Evolutionary conservation across 2,888 invertebrate species (phyloP).

Genomic region (Rotaria macrura): DNA sequence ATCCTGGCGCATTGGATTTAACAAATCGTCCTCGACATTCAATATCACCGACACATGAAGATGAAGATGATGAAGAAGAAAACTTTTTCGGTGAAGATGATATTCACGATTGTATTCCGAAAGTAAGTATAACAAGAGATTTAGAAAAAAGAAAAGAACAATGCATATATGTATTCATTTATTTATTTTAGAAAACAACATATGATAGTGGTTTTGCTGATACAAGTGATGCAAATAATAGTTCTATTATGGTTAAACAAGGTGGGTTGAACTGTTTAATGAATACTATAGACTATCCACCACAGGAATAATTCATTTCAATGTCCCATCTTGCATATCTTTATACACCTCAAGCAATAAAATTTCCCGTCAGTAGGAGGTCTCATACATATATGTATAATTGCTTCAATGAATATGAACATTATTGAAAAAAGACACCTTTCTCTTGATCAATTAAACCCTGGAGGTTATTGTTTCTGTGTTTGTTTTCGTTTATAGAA

Average conservation of each 20-base stretch:
- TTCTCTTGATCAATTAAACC: neutral
- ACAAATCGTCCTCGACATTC: neutral
- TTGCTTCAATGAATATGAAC: neutral
- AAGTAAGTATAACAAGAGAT: no score
- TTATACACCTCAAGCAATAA: conserved; percentile 2
- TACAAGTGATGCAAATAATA: neutral
- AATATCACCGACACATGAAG: neutral
- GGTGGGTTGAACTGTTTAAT: neutral
- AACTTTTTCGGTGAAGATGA: neutral
- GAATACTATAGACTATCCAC: neutral
- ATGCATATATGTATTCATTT: no score
- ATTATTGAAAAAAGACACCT: neutral
- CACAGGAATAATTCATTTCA: neutral
- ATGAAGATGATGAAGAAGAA: neutral
- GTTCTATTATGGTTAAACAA: neutral
- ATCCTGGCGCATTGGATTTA: neutral
- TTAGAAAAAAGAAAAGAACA: no score
- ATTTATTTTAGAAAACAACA: neutral
- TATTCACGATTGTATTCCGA: neutral
- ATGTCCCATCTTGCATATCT: neutral
- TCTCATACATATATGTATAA: neutral
- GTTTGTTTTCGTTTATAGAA: neutral
- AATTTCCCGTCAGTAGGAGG: conserved; percentile 12
- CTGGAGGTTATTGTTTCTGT: neutral
- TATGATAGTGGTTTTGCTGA: conserved; percentile 11